These are phyloP conservation scores for Tenthredo amoena DNA, from an alignment of 2,888 invertebrate species.

Conservation along the genomic window DNA sequence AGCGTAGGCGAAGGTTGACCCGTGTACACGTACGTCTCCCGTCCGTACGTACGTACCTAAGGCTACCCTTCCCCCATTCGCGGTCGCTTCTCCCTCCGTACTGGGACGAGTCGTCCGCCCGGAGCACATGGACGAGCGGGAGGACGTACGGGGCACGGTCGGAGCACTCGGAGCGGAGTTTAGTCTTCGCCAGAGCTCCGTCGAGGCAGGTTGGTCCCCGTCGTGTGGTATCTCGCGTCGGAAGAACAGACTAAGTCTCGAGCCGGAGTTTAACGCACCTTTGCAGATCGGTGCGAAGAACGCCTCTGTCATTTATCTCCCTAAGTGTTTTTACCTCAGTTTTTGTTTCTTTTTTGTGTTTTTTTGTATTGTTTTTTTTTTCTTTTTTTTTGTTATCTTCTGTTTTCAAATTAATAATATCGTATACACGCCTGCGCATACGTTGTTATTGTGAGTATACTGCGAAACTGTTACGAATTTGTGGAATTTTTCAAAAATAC, in stretches of 20 bases:
- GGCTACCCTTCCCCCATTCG: not conserved
- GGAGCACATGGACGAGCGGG: conserved; percentile 15
- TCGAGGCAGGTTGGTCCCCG: conserved; percentile 31
- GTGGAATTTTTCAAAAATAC: no score
- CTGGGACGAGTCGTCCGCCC: not conserved
- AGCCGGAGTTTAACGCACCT: no score
- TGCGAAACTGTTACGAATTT: no score
- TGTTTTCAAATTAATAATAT: no score
- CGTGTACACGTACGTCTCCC: not conserved
- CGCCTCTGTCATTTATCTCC: not conserved
- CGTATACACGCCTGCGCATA: no score
- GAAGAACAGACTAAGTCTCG: not conserved
- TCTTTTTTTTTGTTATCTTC: no score
- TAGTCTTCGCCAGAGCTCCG: conserved; percentile 34
- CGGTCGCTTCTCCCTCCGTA: not conserved
- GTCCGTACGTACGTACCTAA: not conserved
- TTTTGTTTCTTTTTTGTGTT: no score
- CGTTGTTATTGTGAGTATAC: no score
- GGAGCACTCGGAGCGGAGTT: not conserved
- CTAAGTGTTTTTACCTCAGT: no score
- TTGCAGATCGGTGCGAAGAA: no score
- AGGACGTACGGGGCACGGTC: not conserved
- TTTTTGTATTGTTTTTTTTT: no score
- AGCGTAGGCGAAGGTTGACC: conserved; percentile 22
- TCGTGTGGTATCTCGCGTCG: not conserved